Evolutionary conservation across 2,888 invertebrate genomes (phyloP), one percentile per base, ranked within the genome.

Genomic region (Hanleya hanleyi): DNA sequence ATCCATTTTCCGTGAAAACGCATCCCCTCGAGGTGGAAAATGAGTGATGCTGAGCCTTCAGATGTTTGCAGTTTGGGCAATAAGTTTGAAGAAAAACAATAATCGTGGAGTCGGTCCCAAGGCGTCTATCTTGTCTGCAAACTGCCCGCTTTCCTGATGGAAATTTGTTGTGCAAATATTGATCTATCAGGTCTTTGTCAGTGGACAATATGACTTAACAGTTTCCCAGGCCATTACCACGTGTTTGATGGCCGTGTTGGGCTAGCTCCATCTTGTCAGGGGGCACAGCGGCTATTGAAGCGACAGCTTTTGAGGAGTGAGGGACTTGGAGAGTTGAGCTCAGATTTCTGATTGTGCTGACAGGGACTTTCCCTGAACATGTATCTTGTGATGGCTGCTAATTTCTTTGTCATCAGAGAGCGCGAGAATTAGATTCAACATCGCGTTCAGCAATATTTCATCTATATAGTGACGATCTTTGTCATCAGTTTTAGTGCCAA

Each of bases 1-100:
- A 57, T 29, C 57, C 32, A 57, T 57, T 57, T 57, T 57, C 57
- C 57, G 57, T 57, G 57, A 57, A 57, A 57, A 26, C 32, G 57
- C 32, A 57, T 57, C 57, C 57, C 57, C 57, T 57, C 29, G 57
- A 57, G 57, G 32, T 22, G 12, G 57, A 15, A 29, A 29, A 57
- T 22, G 57, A 57, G 22, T 29, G 26, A n/a, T 57, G 26, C 26
- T 15, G 18, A 18, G 29, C 57, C 57, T 57, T 29, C 29, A 57
- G 57, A 57, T 57, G 57, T 57, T 57, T 57, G 57, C 22, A 29
- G 15, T 57, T 29, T 12, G 15, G 26, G 57, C 57, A 57, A 57
- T 57, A 57, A 32, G 32, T 57, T 57, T 57, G 57, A 57, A 57
- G 57, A 57, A 57, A 57, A 57, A 57, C 57, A 57, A 57, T 57